Evolutionary conservation across 2,113 vertebrate species (phyloP), one percentile per base, ranked within the genome.

Genomic region (Andinoacara biseriatus): DNA sequence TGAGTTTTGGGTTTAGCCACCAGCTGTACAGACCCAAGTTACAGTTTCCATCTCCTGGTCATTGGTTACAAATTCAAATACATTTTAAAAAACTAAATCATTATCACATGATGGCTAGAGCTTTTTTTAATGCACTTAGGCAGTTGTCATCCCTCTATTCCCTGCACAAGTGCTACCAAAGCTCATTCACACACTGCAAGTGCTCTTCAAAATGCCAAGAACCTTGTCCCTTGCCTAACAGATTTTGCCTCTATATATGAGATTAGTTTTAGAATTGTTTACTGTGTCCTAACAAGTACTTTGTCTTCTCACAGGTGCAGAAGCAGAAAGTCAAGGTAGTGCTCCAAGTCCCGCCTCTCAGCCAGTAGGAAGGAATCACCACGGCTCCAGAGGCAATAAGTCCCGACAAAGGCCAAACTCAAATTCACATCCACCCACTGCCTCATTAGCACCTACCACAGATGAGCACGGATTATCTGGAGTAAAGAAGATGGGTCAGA

Each of bases 401-500:
- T 80, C 88, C 58, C 93, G 96, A 58, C 92, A 93, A 77, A 93
- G 95, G 80, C 65, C 94, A 4, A 54, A 88, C 56, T 81, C 92
- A 3, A 92, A 89, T 88, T 83, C 86, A 76, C 94, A 97, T 2
- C 82, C 91, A 43, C 74, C 94, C 10, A 14, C 88, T 31, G 89
- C 94, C 76, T 89, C 91, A 11, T 76, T 92, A 18, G n/a, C 78
- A 2, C 2, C 74, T 2, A 31, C 49, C 9, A 72, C 89, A 22
- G 95, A 97, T 14, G 95, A 96, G 0, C 81, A 94, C 3, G 93
- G 95, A 24, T 95, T 95, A 5, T 91, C 95, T 52, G 86, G 88
- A 56, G 95, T 77, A 92, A 98, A 94, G 94, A 98, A 97, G 76
- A 96, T 96, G 33, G 97, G 97, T 98, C 85, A 96, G 93, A 74